These are phyloP conservation scores for Metaphire vulgaris DNA, from an alignment of 1,140 invertebrate genomes.

Conservation along the genomic window DNA sequence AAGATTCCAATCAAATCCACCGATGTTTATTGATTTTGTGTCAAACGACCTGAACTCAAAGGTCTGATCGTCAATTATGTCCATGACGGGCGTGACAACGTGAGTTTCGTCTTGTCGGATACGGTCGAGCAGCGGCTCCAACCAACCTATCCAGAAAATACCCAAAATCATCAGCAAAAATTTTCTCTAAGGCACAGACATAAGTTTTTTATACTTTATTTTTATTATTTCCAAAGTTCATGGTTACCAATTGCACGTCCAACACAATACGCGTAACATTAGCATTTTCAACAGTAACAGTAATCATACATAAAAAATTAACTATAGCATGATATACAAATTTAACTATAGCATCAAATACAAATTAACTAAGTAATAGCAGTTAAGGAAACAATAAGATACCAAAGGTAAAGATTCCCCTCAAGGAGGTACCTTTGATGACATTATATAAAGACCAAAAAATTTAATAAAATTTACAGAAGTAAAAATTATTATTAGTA, in stretches of 20 bases:
- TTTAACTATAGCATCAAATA: no score
- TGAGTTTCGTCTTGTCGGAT: slow-evolving; percentile 80
- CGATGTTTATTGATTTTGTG: slow-evolving; percentile 56
- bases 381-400: no score
- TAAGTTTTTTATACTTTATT: no score
- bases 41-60: slow-evolving; percentile 75
- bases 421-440: no score
- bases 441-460: no score
- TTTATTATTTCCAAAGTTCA: no score
- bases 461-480: no score
- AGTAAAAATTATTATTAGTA: no score
- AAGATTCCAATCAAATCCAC: slow-evolving; percentile 14
- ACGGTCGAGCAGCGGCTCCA: slow-evolving; percentile 85
- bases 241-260: background rate
- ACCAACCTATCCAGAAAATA: slow-evolving; percentile 64
- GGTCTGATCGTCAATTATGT: slow-evolving; percentile 94
- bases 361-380: no score
- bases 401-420: no score
- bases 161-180: background rate
- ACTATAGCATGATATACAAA: background rate
- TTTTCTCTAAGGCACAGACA: background rate
- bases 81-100: slow-evolving; percentile 82
- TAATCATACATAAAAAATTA: background rate
- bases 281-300: background rate
- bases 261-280: background rate